Evolutionary conservation across 2,888 invertebrate genomes (phyloP).

Genomic region (Endotricha flammealis): DNA sequence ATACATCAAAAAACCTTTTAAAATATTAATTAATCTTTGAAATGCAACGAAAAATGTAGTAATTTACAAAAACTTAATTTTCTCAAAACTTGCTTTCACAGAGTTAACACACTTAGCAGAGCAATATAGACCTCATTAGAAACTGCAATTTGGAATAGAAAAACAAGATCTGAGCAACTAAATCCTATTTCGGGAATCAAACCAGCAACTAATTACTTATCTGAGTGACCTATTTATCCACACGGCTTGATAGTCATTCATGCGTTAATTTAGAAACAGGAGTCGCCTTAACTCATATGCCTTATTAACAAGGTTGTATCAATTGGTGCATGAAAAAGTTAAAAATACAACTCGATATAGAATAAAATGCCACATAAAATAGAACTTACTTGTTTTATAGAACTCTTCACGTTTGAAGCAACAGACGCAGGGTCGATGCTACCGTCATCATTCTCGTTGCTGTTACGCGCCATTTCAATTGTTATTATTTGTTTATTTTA

Average conservation of each 20-base stretch:
- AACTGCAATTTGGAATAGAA: no score
- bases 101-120: no score
- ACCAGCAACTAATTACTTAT: no score
- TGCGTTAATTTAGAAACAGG: constrained; percentile 1
- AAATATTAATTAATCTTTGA: no score
- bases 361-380: background rate
- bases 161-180: no score
- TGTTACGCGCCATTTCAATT: constrained; percentile 46
- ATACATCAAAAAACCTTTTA: no score
- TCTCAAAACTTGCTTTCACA: no score
- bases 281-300: background rate
- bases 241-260: background rate
- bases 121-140: no score
- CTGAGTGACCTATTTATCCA: no score
- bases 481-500: constrained; percentile 1
- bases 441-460: constrained; percentile 46
- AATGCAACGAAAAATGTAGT: no score
- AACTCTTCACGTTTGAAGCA: constrained; percentile 48
- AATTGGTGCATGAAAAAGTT: background rate
- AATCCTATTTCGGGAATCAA: no score
- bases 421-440: constrained; percentile 56
- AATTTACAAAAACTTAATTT: no score
- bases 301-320: constrained; percentile 1
- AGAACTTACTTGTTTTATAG: constrained; percentile 49
- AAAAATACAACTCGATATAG: background rate